Base-by-base conservation (phyloP, 2,888 invertebrate genomes). In the Sialis lutaria region DNA sequence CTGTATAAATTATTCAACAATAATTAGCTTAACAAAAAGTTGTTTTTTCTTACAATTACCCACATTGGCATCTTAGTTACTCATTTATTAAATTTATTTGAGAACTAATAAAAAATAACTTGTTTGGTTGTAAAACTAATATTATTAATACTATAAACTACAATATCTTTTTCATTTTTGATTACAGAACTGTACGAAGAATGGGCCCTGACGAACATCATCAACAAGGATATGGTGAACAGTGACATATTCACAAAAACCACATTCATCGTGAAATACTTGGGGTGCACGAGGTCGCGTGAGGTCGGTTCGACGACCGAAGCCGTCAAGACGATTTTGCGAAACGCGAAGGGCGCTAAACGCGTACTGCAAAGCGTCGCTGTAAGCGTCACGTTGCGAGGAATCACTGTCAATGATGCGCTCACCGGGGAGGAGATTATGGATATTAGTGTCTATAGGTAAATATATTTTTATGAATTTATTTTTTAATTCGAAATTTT, bases 391-490 rank as follows among this genome's bases (percentile, higher is more conserved):
- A 84, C 82, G 50, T 68, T 82, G 1, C 75, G 77, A 55, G 89
- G 89, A 44, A 86, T 91, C 53, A 70, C 77, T 49, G 82, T 87
- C 53, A 75, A 74, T 4, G 84, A 89, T 56, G 67, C 76, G 1
- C 71, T 76, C 31, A 72, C 79, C 4, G 78, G 81, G 50, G 81
- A 83, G 55, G 74, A 79, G 50, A 70, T 83, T 31, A 68, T 87
- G 51, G 82, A 85, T 60, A 75, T 88, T 37, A 87, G 88, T 10
- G 88, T 90, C 61, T 89, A 87, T 66, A 85, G 84, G 87, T 85
- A 65, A 61, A 55, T 47, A 33, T 34, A 41, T 40, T 46, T 41
- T 46, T 9, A 33, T 6, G 22, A 22, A 22, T 22, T 22, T 22
- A 22, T 22, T 22, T 4, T n/a, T n/a, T n/a, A n/a, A n/a, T n/a